A percentile compares a stretch with the other conserved stretches of the same genome.
phyloP scores from a whole-genome alignment of 2,797 vertebrate species.

The Halcyon badia region DNA sequence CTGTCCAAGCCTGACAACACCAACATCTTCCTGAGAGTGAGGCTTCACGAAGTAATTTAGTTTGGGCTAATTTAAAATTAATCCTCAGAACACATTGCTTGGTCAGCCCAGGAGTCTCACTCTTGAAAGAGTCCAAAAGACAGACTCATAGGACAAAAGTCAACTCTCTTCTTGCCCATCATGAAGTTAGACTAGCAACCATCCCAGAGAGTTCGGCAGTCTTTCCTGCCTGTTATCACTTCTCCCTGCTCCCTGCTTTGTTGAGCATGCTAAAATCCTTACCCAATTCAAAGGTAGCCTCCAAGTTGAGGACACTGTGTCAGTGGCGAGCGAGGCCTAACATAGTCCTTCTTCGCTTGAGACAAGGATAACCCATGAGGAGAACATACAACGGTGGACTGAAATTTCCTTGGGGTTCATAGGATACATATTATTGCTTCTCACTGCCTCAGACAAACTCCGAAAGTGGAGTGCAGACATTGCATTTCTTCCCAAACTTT shows the following conservation, averaged over 20 bases:
- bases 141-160: neutral
- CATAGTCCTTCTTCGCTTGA: neutral
- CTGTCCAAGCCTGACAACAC: neutral
- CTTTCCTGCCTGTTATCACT: neutral
- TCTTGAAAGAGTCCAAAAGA: neutral
- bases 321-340: neutral
- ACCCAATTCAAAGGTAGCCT: neutral
- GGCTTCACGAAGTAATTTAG: neutral
- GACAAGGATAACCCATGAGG: neutral
- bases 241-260: neutral
- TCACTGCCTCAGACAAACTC: fast-evolving
- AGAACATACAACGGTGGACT: neutral
- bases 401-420: neutral
- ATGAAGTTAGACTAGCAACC: neutral
- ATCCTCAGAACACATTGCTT: neutral
- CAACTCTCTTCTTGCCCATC: neutral
- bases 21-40: neutral
- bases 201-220: neutral
- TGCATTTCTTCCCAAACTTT: neutral
- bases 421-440: neutral
- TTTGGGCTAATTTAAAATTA: constrained; percentile 19
- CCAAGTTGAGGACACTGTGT: neutral
- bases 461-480: neutral
- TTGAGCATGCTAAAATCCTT: neutral
- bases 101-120: neutral